A percentile compares a stretch with the other conserved stretches of the same genome.
Evolutionary conservation across 1,140 invertebrate genomes (phyloP).

Genomic region (Trissolcus basalis): DNA sequence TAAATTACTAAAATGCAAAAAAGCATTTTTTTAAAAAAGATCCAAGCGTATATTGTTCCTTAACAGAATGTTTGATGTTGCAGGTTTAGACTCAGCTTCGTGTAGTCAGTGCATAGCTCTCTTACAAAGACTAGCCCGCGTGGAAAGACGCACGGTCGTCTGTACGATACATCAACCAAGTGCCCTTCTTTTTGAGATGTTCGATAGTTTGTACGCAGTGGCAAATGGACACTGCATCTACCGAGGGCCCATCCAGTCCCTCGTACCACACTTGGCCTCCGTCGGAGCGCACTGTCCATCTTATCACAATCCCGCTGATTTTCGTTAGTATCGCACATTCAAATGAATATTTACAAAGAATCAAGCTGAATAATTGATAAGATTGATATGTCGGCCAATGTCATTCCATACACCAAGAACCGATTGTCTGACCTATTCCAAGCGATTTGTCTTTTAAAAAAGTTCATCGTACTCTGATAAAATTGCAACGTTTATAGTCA

Average conservation of each 20-base stretch:
- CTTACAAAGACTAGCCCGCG: constrained; percentile 85
- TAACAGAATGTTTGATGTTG: too few species aligned
- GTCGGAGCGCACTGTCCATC: constrained; percentile 90
- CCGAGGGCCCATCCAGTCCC: constrained; percentile 82
- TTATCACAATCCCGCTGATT: constrained; percentile 97
- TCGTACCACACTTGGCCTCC: constrained; percentile 88
- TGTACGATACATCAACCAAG: constrained; percentile 98
- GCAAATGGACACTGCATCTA: constrained; percentile 93
- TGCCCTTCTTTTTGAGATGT: constrained; percentile 96
- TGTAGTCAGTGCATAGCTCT: constrained; percentile 91
- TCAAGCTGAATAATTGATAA: background rate
- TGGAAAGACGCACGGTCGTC: constrained; percentile 91
- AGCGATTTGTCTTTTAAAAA: constrained; percentile 49
- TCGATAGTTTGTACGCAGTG: constrained; percentile 95
- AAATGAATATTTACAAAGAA: background rate
- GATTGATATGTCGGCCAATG: constrained; percentile 45
- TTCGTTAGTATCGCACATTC: constrained; percentile 80
- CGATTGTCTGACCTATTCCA: constrained; percentile 41
- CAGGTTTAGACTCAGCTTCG: constrained; percentile 93
- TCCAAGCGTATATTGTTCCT: too few species aligned
- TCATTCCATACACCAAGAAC: constrained; percentile 30
- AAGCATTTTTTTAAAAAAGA: too few species aligned
- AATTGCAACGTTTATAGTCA: constrained; percentile 21
- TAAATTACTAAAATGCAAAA: too few species aligned
- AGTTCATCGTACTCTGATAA: constrained; percentile 55